Conservation (phyloP, 2,797 vertebrate genomes). For the Vultur gryphus region DNA sequence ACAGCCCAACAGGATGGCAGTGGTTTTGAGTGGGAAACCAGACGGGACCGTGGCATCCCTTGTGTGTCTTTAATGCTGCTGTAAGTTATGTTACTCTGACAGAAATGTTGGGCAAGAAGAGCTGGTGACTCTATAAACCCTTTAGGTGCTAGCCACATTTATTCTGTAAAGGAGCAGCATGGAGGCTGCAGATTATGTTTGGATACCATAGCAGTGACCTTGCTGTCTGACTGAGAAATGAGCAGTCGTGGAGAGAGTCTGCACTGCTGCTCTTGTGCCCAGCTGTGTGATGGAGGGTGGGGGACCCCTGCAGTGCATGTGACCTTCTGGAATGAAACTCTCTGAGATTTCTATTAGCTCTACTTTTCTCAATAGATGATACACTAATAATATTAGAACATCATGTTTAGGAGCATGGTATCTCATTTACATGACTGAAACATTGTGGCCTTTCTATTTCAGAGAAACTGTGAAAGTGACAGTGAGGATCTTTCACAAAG, state of each 20-base stretch:
- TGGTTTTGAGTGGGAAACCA: background rate
- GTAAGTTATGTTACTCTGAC: background rate
- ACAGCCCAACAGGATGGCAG: background rate
- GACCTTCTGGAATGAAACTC: background rate
- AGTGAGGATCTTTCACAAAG: constrained; percentile 80
- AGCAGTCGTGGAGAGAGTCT: background rate
- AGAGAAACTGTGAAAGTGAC: constrained; percentile 92
- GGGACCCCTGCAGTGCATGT: background rate
- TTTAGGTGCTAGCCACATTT: background rate
- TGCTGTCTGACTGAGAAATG: background rate
- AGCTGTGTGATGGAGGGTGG: background rate
- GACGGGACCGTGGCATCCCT: fast-evolving
- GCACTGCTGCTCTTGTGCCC: background rate
- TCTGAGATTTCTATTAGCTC: background rate
- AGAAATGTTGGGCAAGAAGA: background rate
- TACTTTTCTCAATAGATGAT: background rate
- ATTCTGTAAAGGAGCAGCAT: background rate
- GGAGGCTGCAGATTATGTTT: background rate
- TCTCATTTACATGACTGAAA: background rate
- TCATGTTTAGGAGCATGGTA: background rate
- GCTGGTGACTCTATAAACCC: background rate
- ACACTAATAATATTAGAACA: background rate
- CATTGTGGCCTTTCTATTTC: constrained; percentile 4
- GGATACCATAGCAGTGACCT: background rate
- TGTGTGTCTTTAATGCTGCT: background rate